Conservation (phyloP, 2,113 vertebrate species). For the Phaethornis superciliosus region DNA sequence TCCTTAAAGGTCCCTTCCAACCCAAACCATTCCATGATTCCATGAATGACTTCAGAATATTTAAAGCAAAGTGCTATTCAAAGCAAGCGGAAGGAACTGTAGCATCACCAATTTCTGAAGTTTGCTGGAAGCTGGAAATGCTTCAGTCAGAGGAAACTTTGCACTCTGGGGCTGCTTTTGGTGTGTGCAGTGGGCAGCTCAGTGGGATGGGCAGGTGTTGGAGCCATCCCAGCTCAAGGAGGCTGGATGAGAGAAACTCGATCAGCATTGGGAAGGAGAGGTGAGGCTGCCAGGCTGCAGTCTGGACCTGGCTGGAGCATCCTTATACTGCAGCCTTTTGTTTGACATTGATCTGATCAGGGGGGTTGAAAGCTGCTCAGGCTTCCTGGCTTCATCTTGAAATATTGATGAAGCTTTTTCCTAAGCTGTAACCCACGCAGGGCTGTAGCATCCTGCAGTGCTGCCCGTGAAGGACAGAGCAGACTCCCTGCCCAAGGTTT, state of each 20-base stretch:
- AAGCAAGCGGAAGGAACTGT: accelerated
- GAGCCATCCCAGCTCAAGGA: accelerated
- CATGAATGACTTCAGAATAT: no score
- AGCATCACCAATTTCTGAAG: not conserved
- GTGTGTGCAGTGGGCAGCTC: not conserved
- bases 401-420: constrained; percentile 48
- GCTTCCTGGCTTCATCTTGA: not conserved
- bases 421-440: not conserved
- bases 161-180: not conserved
- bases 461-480: not conserved
- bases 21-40: no score
- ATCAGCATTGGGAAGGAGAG: not conserved
- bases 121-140: not conserved
- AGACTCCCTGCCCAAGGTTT: not conserved
- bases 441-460: not conserved
- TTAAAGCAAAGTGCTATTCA: not conserved
- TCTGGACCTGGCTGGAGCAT: not conserved
- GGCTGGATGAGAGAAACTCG: not conserved
- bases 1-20: no score
- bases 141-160: not conserved
- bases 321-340: not conserved
- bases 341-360: not conserved
- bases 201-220: not conserved
- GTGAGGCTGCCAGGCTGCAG: not conserved
- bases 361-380: not conserved